Percentiles rank a stretch among this genome's conserved stretches.
Evolutionary conservation across 2,797 vertebrate species (phyloP).

Genomic region (Jordanella pulchra): DNA sequence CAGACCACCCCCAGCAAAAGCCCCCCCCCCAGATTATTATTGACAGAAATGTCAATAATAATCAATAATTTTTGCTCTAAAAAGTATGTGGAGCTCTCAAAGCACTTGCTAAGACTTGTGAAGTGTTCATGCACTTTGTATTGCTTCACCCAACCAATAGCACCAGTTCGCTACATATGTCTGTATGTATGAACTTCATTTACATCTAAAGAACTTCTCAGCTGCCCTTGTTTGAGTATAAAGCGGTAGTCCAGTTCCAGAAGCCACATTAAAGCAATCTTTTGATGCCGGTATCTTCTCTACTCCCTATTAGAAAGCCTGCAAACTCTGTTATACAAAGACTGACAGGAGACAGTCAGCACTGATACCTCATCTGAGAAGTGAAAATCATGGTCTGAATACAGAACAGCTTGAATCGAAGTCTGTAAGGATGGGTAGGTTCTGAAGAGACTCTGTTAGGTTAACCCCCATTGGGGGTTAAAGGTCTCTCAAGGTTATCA

Average conservation of each 20-base stretch:
- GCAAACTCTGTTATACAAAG: constrained; percentile 60
- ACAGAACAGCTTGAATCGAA: constrained; percentile 54
- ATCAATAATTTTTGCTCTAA: too few species aligned
- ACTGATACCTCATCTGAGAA: constrained; percentile 68
- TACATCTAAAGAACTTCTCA: not conserved
- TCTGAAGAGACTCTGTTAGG: constrained; percentile 24
- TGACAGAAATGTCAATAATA: too few species aligned
- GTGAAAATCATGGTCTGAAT: constrained; percentile 60
- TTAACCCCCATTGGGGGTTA: constrained; percentile 34
- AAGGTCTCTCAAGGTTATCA: constrained; percentile 36
- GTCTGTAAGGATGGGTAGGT: constrained; percentile 42
- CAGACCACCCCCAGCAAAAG: too few species aligned
- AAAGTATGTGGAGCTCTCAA: constrained; percentile 29
- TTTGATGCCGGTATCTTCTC: constrained; percentile 49
- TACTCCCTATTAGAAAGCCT: constrained; percentile 61
- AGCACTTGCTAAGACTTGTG: constrained; percentile 17
- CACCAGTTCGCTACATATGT: too few species aligned
- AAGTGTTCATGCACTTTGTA: not conserved
- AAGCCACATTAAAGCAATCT: constrained; percentile 67
- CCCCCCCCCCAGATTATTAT: too few species aligned
- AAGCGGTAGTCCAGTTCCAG: constrained; percentile 47
- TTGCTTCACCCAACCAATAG: constrained; percentile 15
- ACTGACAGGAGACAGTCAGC: constrained; percentile 72
- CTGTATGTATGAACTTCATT: not conserved
- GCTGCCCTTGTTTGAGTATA: constrained; percentile 31